Evolutionary conservation across 2,113 vertebrate species (phyloP), one percentile per base, ranked within the genome.

Genomic region (Trogon melanurus): DNA sequence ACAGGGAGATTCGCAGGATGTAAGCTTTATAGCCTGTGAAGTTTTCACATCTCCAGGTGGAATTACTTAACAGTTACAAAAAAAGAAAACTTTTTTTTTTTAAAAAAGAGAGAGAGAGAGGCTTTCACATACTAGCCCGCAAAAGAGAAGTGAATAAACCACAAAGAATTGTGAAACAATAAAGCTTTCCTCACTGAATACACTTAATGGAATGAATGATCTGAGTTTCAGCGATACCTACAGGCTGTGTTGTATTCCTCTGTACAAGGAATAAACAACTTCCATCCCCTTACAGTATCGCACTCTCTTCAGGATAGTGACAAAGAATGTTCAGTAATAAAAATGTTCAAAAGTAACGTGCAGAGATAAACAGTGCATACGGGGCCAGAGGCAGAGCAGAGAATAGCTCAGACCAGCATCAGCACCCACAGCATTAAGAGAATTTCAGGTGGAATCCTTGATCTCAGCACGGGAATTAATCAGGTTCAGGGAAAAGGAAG

Each of bases 1-100:
- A 90, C 60, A 67, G 90, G 64, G 93, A 94, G 94, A 93, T 95
- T 96, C 95, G 72, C 79, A 96, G 88, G 82, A 95, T 88, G 65
- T 88, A 88, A 95, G 93, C 88, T 96, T 93, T 96, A 94, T 22
- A 91, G 94, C 64, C 89, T 95, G 94, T 96, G 95, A 96, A 93
- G 85, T 91, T 93, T 91, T 94, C 95, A 92, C 90, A 72, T 96
- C 71, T 90, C 90, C 93, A 96, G 95, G 85, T 95, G 94, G 96
- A 95, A 90, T 51, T 94, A 82, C 75, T 97, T 96, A 95, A 69
- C 87, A 58, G 93, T 41, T 94, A 89, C 32, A 29, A 88, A 95
- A 87, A 69, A 82, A 71, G 36, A 57, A 80, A 76, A 70, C 17
- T 36, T 34, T 38, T 36, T 41, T 41, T 41, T 41, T 41, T 62